Evolutionary conservation across 2,797 vertebrate genomes (phyloP), one percentile per base, ranked within the genome.

Genomic region (Pseudopleuronectes americanus): DNA sequence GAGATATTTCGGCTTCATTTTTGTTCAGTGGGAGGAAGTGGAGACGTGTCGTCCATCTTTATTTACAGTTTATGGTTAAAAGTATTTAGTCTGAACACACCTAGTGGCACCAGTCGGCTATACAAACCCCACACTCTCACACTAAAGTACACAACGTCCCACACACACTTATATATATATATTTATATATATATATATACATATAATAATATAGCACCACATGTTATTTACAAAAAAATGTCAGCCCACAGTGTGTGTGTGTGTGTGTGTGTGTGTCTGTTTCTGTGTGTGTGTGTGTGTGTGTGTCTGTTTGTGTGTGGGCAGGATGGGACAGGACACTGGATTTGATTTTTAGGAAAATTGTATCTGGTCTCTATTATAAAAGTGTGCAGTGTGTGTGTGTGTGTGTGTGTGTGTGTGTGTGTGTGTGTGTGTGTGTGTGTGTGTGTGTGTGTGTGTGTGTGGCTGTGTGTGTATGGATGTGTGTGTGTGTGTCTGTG

Each of bases 271-370:
- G 36, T 38, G 36, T 38, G 36, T 38, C 1, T 38, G 36, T 38
- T 9, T 13, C 9, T 38, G 0, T 38, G 36, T 38, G 41, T 47
- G 6, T 57, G 19, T 28, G n/a, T 36, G 38, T 51, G 2, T 33
- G 48, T 51, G 21, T 66, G 43, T 56, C 12, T 60, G 51, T 47
- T 55, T 63, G 31, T 28, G 22, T 57, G 75, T 63, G 61, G 64
- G 68, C 31, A 55, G 64, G 48, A 75, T 17, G 38, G 33, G 69
- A 74, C 31, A 68, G 63, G 68, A 73, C 76, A 79, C 47, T 71
- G 70, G 64, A 84, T 77, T 63, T 64, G 67, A 84, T 83, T 62
- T 71, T 84, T 78, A 69, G 77, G 79, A 74, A 80, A 86, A 85
- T 87, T 54, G 77, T 71, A 79, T 85, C 64, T 66, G 23, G 8